Percentiles rank a stretch among this genome's conserved stretches.
phyloP scores from a whole-genome alignment of 1,140 invertebrate genomes.

The Marisa cornuarietis region DNA sequence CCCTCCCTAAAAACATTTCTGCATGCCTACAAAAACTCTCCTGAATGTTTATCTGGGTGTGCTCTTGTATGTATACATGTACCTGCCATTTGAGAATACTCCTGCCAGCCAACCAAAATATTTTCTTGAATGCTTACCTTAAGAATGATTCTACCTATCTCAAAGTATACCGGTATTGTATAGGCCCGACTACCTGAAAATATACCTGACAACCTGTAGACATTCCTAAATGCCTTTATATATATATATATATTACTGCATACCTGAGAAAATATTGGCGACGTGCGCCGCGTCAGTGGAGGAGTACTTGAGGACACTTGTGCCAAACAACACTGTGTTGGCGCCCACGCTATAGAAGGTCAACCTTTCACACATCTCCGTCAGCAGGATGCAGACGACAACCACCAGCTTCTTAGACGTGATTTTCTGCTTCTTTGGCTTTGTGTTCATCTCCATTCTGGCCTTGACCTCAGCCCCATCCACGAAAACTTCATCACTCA shows the following conservation, averaged over 20 bases:
- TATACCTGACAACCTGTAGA: too few relatives aligned
- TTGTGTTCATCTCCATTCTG: neutral
- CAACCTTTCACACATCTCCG: conserved; percentile 49
- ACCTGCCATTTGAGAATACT: too few relatives aligned
- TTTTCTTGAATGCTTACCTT: too few relatives aligned
- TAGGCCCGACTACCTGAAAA: too few relatives aligned
- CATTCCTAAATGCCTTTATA: neutral
- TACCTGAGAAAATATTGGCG: conserved; percentile 18
- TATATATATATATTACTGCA: neutral
- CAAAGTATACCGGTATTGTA: too few relatives aligned
- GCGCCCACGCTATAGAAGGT: conserved; percentile 51
- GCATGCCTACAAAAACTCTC: too few relatives aligned
- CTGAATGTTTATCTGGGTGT: too few relatives aligned
- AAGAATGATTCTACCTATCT: too few relatives aligned
- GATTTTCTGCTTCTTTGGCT: neutral
- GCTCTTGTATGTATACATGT: too few relatives aligned
- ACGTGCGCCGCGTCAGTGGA: conserved; percentile 26
- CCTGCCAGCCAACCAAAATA: too few relatives aligned
- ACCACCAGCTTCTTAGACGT: conserved; percentile 25
- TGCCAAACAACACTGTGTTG: conserved; percentile 48
- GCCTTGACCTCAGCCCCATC: neutral
- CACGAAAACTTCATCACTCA: neutral
- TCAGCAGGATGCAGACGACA: conserved; percentile 40
- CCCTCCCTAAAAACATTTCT: too few relatives aligned
- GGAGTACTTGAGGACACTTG: conserved; percentile 31